phyloP scores from a whole-genome alignment of 2,888 invertebrate genomes.

The Andrena haemorrhoa region DNA sequence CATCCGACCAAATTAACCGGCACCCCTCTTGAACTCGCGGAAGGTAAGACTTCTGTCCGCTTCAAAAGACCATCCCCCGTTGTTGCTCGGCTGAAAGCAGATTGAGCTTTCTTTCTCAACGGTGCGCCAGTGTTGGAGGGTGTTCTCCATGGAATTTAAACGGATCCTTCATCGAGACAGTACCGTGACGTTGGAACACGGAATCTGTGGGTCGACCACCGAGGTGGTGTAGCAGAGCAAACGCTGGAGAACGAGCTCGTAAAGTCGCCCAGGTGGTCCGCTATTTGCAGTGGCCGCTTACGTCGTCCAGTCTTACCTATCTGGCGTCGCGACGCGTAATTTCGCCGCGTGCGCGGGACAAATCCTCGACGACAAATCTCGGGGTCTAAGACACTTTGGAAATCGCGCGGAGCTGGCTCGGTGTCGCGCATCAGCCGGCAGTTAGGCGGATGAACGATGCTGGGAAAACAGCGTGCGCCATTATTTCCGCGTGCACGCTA shows the following conservation, averaged over 20 bases:
- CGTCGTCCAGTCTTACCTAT: neutral
- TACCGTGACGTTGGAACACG: too few species aligned
- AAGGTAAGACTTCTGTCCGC: conserved; percentile 2
- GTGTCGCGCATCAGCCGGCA: conserved; percentile 60
- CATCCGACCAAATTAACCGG: conserved; percentile 36
- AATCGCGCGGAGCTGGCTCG: conserved; percentile 65
- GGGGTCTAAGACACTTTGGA: conserved; percentile 31
- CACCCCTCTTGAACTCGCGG: neutral
- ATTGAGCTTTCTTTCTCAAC: neutral
- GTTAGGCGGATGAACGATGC: conserved; percentile 68
- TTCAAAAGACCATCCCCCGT: conserved; percentile 24
- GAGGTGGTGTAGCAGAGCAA: neutral
- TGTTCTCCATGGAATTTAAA: too few species aligned
- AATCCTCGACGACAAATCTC: conserved; percentile 55
- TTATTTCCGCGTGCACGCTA: conserved; percentile 65
- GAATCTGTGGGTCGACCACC: too few species aligned
- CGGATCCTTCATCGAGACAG: too few species aligned
- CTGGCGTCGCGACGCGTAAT: conserved; percentile 21
- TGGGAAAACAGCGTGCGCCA: conserved; percentile 57
- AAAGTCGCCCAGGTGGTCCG: neutral
- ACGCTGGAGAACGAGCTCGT: neutral
- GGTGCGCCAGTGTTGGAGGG: too few species aligned
- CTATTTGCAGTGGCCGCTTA: conserved; percentile 7
- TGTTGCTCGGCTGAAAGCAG: neutral
- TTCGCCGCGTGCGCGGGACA: conserved; percentile 36